A percentile compares a stretch with the other conserved stretches of the same genome.
Conservation (phyloP, 2,888 invertebrate genomes). For the Eudemis profundana region DNA sequence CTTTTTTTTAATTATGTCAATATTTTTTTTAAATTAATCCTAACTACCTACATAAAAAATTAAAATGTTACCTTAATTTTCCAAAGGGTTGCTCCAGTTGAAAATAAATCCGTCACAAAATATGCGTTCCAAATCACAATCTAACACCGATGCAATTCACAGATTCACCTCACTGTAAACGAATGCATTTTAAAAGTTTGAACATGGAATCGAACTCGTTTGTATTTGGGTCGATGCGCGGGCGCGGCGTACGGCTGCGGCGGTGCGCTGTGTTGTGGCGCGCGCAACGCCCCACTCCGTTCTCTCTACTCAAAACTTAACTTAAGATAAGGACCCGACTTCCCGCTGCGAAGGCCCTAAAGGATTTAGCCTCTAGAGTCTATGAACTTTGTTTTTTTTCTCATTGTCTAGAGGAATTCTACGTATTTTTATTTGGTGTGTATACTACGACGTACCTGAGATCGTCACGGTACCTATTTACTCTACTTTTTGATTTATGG, state of each 20-base stretch:
- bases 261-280: constrained; percentile 68
- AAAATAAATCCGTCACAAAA: constrained; percentile 67
- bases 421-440: constrained; percentile 53
- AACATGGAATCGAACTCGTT: constrained; percentile 57
- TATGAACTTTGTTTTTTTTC: constrained; percentile 67
- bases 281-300: constrained; percentile 69
- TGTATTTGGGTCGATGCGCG: constrained; percentile 59
- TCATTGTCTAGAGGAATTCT: constrained; percentile 60
- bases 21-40: neutral
- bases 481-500: neutral
- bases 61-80: constrained; percentile 65
- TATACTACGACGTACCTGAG: constrained; percentile 45
- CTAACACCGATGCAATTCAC: constrained; percentile 57
- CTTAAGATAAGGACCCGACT: constrained; percentile 74
- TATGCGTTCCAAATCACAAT: constrained; percentile 54
- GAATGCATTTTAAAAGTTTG: constrained; percentile 72
- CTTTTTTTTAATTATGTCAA: neutral
- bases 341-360: constrained; percentile 75
- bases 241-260: constrained; percentile 68
- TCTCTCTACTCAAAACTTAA: constrained; percentile 58
- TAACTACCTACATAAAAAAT: constrained; percentile 51
- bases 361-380: constrained; percentile 67
- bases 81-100: constrained; percentile 61
- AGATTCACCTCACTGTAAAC: constrained; percentile 75
- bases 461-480: constrained; percentile 35